Conservation (phyloP, 2,888 invertebrate genomes). For the Polyommatus iphigenia region DNA sequence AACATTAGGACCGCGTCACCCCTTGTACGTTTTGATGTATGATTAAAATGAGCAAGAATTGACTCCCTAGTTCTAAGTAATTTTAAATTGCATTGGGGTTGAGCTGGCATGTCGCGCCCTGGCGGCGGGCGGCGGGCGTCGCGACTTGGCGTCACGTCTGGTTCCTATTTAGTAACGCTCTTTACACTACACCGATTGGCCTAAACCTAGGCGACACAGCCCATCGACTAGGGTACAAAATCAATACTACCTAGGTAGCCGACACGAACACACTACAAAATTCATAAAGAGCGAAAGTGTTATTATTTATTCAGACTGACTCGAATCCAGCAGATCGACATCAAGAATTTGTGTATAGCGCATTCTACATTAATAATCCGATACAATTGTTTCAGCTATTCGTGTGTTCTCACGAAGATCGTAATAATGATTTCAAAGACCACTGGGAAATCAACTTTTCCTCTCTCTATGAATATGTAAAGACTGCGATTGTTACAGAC, state of each 20-base stretch:
- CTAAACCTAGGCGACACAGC: conserved; percentile 19
- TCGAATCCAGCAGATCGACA: background rate
- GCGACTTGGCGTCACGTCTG: conserved; percentile 44
- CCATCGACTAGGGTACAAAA: conserved; percentile 2
- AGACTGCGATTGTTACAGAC: background rate
- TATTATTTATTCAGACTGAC: conserved; percentile 1
- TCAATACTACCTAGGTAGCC: conserved; percentile 14
- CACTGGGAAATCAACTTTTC: conserved; percentile 24
- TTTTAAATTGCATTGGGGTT: conserved; percentile 64
- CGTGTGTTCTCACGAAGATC: conserved; percentile 15
- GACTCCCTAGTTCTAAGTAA: conserved; percentile 60
- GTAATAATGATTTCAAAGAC: conserved; percentile 22
- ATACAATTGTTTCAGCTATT: conserved; percentile 1
- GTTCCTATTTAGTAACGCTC: conserved; percentile 26
- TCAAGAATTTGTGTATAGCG: conserved; percentile 15
- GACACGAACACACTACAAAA: conserved; percentile 14
- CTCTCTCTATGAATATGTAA: conserved; percentile 22
- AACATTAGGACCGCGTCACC: conserved; percentile 41
- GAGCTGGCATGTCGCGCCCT: conserved; percentile 49
- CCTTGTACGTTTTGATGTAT: conserved; percentile 44
- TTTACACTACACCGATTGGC: conserved; percentile 14
- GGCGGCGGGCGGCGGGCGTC: conserved; percentile 48
- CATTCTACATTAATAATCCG: conserved; percentile 5
- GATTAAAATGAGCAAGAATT: conserved; percentile 52
- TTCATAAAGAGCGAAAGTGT: conserved; percentile 16